Conservation (phyloP, 2,888 invertebrate species). For the Macropis europaea region DNA sequence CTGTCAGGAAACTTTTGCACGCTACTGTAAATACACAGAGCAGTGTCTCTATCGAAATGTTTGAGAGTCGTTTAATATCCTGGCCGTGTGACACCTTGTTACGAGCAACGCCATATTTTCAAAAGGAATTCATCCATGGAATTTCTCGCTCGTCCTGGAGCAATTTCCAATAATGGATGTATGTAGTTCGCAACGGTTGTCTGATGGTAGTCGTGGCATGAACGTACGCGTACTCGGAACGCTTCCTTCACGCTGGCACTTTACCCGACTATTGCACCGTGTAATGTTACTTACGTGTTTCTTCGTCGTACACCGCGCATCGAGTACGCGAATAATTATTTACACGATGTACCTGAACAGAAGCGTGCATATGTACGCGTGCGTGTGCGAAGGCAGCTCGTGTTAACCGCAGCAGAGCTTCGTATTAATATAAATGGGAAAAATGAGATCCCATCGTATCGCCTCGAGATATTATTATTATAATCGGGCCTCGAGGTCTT, state of each 20-base stretch:
- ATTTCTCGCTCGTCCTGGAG: not conserved
- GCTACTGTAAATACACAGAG: not conserved
- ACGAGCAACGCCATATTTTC: not conserved
- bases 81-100: not conserved
- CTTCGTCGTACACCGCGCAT: not conserved
- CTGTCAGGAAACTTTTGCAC: too few species aligned
- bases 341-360: constrained; percentile 17
- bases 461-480: constrained; percentile 46
- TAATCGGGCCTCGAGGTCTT: constrained; percentile 40
- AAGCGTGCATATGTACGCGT: not conserved
- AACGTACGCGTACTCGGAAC: constrained; percentile 22
- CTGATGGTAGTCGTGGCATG: constrained; percentile 23
- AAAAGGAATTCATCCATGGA: not conserved
- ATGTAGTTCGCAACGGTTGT: constrained; percentile 8
- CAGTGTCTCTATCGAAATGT: not conserved
- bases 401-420: constrained; percentile 29
- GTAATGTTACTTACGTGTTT: constrained; percentile 43
- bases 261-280: constrained; percentile 18
- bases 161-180: constrained; percentile 17
- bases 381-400: constrained; percentile 18
- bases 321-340: constrained; percentile 49
- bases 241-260: constrained; percentile 2
- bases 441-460: constrained; percentile 41
- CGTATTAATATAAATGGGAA: constrained; percentile 54
- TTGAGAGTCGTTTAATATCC: not conserved